Percentiles rank a stretch among this genome's conserved stretches.
These are phyloP conservation scores for Amniataba percoides DNA, from an alignment of 2,797 vertebrate species.

Conservation along the genomic window DNA sequence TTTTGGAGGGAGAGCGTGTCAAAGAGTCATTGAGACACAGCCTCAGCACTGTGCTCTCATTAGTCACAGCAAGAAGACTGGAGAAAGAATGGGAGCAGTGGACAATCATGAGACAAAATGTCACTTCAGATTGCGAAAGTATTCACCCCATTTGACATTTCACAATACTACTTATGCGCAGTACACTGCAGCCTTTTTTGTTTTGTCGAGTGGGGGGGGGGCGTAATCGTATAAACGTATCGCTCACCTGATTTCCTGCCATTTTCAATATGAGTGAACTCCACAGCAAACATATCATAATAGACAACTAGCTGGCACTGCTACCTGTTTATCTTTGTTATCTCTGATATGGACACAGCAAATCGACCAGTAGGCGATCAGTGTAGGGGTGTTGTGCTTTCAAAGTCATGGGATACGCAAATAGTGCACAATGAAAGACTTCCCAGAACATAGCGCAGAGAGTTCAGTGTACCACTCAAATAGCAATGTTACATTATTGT, in stretches of 20 bases:
- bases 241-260: background rate
- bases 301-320: background rate
- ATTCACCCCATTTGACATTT: conserved; percentile 5
- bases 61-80: conserved; percentile 39
- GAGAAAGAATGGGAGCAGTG: conserved; percentile 18
- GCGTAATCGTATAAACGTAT: too few species aligned
- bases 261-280: background rate
- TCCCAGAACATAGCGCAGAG: background rate
- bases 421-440: background rate
- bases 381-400: background rate
- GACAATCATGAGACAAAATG: conserved; percentile 47
- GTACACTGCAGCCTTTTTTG: too few species aligned
- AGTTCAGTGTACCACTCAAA: background rate
- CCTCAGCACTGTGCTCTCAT: conserved; percentile 26
- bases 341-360: background rate
- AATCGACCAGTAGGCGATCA: background rate
- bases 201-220: too few species aligned
- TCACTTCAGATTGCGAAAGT: conserved; percentile 11
- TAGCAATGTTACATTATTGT: background rate
- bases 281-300: background rate
- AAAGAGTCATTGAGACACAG: conserved; percentile 5
- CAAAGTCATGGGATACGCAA: background rate
- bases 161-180: background rate
- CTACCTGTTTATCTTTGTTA: conserved; percentile 1
- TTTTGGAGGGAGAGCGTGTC: background rate